Conservation (phyloP, 2,797 vertebrate genomes). For the Mormyrops boulengeri region DNA sequence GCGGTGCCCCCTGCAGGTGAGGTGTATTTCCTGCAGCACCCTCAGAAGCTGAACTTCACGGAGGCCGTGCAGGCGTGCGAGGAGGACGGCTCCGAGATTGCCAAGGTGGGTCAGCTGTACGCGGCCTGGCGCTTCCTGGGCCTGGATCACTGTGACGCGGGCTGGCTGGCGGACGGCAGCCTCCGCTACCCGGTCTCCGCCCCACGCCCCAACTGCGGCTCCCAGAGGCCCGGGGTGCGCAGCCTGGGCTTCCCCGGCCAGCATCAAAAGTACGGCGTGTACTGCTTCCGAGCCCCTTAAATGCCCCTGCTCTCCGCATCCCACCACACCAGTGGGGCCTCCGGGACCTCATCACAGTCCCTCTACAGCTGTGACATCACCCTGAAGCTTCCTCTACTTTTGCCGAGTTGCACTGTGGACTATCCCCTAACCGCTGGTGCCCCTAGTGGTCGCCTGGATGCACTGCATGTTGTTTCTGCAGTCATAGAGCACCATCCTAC, state of each 20-base stretch:
- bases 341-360: not conserved
- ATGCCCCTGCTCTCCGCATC: not conserved
- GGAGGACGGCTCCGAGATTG: constrained; percentile 57
- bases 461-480: not conserved
- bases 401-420: not conserved
- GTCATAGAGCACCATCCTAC: not conserved
- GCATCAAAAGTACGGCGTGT: constrained; percentile 65
- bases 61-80: constrained; percentile 68
- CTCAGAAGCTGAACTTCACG: constrained; percentile 56
- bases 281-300: constrained; percentile 61
- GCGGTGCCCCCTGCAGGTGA: constrained; percentile 51
- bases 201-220: constrained; percentile 68
- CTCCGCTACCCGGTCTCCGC: constrained; percentile 69
- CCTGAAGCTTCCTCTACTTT: not conserved
- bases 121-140: constrained; percentile 71
- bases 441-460: not conserved
- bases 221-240: constrained; percentile 64
- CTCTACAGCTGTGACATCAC: not conserved
- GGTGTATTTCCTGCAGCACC: constrained; percentile 69
- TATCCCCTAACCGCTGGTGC: not conserved
- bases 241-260: constrained; percentile 73
- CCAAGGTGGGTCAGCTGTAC: constrained; percentile 79
- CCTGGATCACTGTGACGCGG: constrained; percentile 70
- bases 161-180: constrained; percentile 80
- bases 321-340: not conserved